Evolutionary conservation across 1,140 invertebrate species (phyloP), one percentile per base, ranked within the genome.

Genomic region (Sitophilus oryzae): DNA sequence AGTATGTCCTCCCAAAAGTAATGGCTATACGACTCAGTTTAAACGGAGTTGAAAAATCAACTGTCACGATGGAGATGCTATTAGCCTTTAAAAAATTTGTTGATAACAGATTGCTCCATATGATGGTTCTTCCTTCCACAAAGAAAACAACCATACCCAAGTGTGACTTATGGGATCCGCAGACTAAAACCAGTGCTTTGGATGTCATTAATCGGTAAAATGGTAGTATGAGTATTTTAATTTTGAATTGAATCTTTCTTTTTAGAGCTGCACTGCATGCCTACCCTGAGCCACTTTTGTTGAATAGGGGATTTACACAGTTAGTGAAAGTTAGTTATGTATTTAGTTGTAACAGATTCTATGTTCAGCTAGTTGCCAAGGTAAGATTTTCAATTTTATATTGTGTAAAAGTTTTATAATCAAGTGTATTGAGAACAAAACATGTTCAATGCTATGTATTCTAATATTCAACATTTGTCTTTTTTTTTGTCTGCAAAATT

Each of bases 21-120:
- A 82, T 87, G 74, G 84, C 85, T 10, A 79, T 86, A 61, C 77
- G 84, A 52, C 84, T 89, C 57, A 79, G 81, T 25, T 66, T 90
- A 15, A 81, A 81, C 15, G 84, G 83, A 15, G 74, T 86, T 3
- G 82, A 82, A 50, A 79, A 83, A 34, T 65, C 84, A 35, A 78
- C 77, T 20, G 78, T 86, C 4, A 77, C 81, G 1, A 73, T 80
- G 16, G 77, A 85, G 54, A 77, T 87, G 67, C 85, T 85, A 66
- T 74, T 79, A 15, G 77, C 80, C 16, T 90, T 90, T 62, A 82
- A 80, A 52, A 72, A 79, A 18, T 71, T 85, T n/a, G 80, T 86
- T 0, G 71, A 73, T 40, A 77, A 80, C 5, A 79, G 80, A 54
- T 70, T 76, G 15, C 69, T 89, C 14, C 73, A 76, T 16, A 64